Evolutionary conservation across 2,113 vertebrate species (phyloP).

Genomic region (Burhinus oedicnemus): DNA sequence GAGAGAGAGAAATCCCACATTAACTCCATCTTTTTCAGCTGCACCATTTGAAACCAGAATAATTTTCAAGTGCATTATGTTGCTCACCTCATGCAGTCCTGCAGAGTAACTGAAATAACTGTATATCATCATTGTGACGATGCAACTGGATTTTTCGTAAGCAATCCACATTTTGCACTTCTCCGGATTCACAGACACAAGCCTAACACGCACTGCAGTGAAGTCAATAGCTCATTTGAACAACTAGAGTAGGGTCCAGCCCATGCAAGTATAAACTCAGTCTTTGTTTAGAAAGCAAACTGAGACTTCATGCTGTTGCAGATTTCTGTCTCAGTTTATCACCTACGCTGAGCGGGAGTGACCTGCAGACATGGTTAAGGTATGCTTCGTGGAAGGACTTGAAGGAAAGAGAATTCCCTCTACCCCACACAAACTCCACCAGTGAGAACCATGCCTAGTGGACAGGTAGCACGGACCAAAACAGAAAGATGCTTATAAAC

Average conservation of each 20-base stretch:
- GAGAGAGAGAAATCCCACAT: background rate
- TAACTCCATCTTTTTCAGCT: background rate
- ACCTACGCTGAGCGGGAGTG: background rate
- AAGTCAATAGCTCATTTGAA: background rate
- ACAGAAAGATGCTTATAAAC: background rate
- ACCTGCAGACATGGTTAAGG: background rate
- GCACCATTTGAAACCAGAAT: background rate
- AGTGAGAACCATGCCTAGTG: background rate
- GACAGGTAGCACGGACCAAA: background rate
- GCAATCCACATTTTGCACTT: background rate
- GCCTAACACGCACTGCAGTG: accelerated
- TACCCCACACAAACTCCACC: no score
- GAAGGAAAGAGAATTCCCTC: background rate
- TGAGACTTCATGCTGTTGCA: background rate
- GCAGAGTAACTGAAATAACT: background rate
- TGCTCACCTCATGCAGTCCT: background rate
- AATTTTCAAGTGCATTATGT: background rate
- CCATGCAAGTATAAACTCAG: background rate
- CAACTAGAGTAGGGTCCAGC: background rate
- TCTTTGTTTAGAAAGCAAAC: background rate
- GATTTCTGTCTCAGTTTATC: background rate
- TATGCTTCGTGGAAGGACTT: background rate
- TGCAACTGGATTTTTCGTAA: background rate
- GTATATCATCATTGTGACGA: background rate
- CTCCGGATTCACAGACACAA: background rate